These are phyloP conservation scores for Cotesia congregata DNA, from an alignment of 2,888 invertebrate species.

Conservation along the genomic window DNA sequence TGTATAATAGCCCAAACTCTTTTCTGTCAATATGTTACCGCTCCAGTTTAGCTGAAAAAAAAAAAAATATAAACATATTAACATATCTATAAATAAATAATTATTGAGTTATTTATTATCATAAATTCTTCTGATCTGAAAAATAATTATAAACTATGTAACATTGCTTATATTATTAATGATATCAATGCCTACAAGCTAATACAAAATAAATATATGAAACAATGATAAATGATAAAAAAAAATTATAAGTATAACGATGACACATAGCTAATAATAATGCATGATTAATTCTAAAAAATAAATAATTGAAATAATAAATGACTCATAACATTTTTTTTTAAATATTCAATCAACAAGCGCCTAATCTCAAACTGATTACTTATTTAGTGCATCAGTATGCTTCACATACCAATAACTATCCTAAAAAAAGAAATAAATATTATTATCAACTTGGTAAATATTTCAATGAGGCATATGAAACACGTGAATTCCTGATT, in stretches of 20 bases:
- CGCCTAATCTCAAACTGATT: slow-evolving; percentile 14
- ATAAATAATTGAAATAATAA: background rate
- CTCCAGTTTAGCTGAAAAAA: slow-evolving; percentile 67
- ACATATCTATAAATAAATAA: slow-evolving; percentile 7
- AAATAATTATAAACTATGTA: slow-evolving; percentile 1
- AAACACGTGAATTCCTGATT: slow-evolving; percentile 23
- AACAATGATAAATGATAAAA: slow-evolving; percentile 33
- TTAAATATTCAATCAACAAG: background rate
- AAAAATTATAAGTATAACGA: slow-evolving; percentile 31
- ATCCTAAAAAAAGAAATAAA: slow-evolving; percentile 7
- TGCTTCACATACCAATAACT: slow-evolving; percentile 11
- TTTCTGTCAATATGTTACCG: slow-evolving; percentile 55
- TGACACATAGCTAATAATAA: slow-evolving; percentile 42
- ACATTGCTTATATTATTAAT: slow-evolving; percentile 30
- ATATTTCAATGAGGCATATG: slow-evolving; percentile 16
- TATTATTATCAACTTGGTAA: slow-evolving; percentile 11
- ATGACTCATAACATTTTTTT: background rate
- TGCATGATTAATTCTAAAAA: background rate
- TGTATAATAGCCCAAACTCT: slow-evolving; percentile 22
- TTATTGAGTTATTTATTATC: background rate
- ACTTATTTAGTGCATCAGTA: background rate
- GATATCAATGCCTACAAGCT: slow-evolving; percentile 30
- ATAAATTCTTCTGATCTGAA: background rate
- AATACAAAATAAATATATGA: slow-evolving; percentile 46
- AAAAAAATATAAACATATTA: slow-evolving; percentile 24